A percentile compares a stretch with the other conserved stretches of the same genome.
Conservation (phyloP, 2,113 vertebrate genomes). For the Rhinogobius similis region DNA sequence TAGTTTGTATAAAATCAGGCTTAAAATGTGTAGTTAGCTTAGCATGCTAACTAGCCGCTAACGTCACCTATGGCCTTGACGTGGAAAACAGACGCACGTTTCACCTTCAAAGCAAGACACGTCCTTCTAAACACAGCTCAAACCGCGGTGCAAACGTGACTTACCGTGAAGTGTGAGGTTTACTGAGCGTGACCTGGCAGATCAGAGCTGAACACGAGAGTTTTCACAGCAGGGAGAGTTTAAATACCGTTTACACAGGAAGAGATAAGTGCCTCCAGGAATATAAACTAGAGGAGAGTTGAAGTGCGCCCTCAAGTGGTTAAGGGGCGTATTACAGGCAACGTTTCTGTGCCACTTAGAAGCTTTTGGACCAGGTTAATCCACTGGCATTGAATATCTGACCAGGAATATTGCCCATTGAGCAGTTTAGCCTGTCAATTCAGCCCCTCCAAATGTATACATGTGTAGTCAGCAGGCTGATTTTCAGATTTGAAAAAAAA, state of each 20-base stretch:
- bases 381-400: no score
- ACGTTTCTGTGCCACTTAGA: no score
- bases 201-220: neutral
- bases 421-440: no score
- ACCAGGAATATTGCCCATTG: no score
- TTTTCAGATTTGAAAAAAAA: no score
- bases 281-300: fast-evolving
- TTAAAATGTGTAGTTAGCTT: slow-evolving; percentile 36
- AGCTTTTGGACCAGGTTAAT: no score
- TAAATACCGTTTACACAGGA: slow-evolving; percentile 48
- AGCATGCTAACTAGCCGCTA: slow-evolving; percentile 45
- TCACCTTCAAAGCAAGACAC: fast-evolving
- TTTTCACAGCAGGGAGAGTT: slow-evolving; percentile 15
- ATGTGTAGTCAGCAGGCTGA: no score
- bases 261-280: slow-evolving; percentile 16
- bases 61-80: slow-evolving; percentile 49
- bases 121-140: fast-evolving
- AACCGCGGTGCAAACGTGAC: fast-evolving
- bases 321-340: neutral
- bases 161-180: slow-evolving; percentile 52
- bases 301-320: slow-evolving; percentile 39
- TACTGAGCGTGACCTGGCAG: neutral
- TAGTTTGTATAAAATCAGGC: no score
- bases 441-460: no score
- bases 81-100: slow-evolving; percentile 1